Evolutionary conservation across 2,797 vertebrate genomes (phyloP).

Genomic region (Cercopithecus diana): DNA sequence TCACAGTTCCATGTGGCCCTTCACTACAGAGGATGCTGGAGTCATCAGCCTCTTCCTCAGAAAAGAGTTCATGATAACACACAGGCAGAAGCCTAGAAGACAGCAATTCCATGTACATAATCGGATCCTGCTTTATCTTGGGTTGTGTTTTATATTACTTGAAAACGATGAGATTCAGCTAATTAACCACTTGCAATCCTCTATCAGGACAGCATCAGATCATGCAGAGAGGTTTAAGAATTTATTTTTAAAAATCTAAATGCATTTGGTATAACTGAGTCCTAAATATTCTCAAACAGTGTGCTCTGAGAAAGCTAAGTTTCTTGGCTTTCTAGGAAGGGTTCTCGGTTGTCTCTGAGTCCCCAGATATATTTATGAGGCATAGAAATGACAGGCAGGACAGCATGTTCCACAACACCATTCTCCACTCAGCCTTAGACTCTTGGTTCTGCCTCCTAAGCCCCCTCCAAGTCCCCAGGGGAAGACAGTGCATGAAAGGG

Average conservation of each 20-base stretch:
- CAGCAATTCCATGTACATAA: not conserved
- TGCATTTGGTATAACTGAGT: not conserved
- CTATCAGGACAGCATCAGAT: not conserved
- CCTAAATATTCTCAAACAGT: not conserved
- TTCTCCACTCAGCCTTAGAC: not conserved
- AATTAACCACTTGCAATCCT: not conserved
- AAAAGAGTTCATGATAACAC: fast-evolving
- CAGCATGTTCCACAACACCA: not conserved
- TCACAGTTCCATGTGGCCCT: not conserved
- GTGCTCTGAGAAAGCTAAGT: not conserved
- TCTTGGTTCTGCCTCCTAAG: not conserved
- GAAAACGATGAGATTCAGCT: not conserved
- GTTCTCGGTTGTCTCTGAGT: not conserved
- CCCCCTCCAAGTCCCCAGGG: not conserved
- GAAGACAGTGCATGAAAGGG: not conserved
- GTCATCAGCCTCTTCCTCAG: not conserved
- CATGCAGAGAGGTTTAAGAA: not conserved
- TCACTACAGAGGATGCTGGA: not conserved
- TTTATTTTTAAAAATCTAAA: not conserved
- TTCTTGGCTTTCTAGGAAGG: not conserved
- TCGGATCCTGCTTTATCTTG: not conserved
- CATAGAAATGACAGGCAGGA: not conserved
- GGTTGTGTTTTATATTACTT: not conserved
- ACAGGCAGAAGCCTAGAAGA: not conserved
- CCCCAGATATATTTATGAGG: not conserved